Evolutionary conservation across 1,140 invertebrate genomes (phyloP).

Genomic region (Aphelinus atriplicis): DNA sequence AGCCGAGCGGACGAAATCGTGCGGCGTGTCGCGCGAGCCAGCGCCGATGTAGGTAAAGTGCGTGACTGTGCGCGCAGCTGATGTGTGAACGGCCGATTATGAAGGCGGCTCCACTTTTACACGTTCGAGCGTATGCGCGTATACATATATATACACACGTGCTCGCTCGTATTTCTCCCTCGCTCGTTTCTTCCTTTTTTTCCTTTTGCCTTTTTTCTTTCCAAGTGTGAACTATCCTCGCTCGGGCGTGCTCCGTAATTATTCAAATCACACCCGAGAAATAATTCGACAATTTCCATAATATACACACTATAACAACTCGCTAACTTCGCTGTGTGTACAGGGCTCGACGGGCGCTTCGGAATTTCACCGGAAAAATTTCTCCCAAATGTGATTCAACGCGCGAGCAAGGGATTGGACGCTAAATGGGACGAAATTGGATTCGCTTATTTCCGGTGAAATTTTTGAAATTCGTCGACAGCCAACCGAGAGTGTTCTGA

Average conservation of each 20-base stretch:
- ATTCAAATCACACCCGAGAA: slow-evolving; percentile 29
- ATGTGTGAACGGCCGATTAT: slow-evolving; percentile 49
- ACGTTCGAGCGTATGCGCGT: background rate
- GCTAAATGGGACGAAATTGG: no score
- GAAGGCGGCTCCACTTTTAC: no score
- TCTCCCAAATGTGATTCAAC: no score
- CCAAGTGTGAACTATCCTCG: slow-evolving; percentile 25
- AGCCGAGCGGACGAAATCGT: slow-evolving; percentile 37
- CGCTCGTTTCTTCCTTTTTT: background rate
- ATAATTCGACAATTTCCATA: slow-evolving; percentile 35
- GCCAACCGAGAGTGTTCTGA: no score
- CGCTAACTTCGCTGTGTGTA: slow-evolving; percentile 13
- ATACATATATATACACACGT: background rate
- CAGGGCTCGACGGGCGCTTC: background rate
- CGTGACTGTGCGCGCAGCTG: slow-evolving; percentile 43
- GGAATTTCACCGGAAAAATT: background rate
- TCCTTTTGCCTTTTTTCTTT: background rate
- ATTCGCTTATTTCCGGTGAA: no score
- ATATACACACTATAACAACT: slow-evolving; percentile 20
- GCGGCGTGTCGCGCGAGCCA: slow-evolving; percentile 20
- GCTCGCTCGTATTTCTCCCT: slow-evolving; percentile 15
- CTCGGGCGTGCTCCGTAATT: slow-evolving; percentile 24
- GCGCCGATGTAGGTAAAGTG: slow-evolving; percentile 38
- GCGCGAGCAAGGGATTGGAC: no score
- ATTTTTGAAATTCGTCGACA: no score